These are phyloP conservation scores for Cataglyphis rosenhaueri DNA, from an alignment of 2,888 invertebrate species.

Conservation along the genomic window DNA sequence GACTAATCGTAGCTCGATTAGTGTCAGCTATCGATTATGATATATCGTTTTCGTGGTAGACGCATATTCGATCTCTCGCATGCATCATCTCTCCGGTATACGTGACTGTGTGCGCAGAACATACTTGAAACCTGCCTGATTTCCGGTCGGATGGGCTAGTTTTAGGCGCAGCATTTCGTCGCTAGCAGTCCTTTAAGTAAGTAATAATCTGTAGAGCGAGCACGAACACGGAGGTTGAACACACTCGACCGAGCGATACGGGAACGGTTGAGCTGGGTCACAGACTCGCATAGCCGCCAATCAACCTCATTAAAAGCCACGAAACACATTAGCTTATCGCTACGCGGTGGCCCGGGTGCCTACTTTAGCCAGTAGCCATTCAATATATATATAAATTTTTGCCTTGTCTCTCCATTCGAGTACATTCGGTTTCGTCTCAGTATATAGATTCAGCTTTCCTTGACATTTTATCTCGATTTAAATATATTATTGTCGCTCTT, in stretches of 20 bases:
- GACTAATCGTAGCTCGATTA: constrained; percentile 27
- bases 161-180: constrained; percentile 74
- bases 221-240: constrained; percentile 79
- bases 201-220: constrained; percentile 81
- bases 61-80: constrained; percentile 23
- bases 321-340: constrained; percentile 83
- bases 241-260: constrained; percentile 76
- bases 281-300: constrained; percentile 77
- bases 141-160: constrained; percentile 69
- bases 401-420: constrained; percentile 53
- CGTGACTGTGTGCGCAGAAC: constrained; percentile 20
- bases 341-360: constrained; percentile 73
- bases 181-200: constrained; percentile 81
- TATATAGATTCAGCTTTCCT: constrained; percentile 30
- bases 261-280: constrained; percentile 65
- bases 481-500: not conserved
- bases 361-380: constrained; percentile 79
- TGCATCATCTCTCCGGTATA: not conserved
- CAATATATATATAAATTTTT: constrained; percentile 69
- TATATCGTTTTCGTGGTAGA: constrained; percentile 13
- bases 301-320: constrained; percentile 82
- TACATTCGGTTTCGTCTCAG: constrained; percentile 27
- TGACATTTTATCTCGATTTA: constrained; percentile 34
- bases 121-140: constrained; percentile 46
- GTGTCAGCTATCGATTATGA: constrained; percentile 16